Percentiles rank a stretch among this genome's conserved stretches.
Conservation (phyloP, 2,113 vertebrate genomes). For the Origma solitaria region DNA sequence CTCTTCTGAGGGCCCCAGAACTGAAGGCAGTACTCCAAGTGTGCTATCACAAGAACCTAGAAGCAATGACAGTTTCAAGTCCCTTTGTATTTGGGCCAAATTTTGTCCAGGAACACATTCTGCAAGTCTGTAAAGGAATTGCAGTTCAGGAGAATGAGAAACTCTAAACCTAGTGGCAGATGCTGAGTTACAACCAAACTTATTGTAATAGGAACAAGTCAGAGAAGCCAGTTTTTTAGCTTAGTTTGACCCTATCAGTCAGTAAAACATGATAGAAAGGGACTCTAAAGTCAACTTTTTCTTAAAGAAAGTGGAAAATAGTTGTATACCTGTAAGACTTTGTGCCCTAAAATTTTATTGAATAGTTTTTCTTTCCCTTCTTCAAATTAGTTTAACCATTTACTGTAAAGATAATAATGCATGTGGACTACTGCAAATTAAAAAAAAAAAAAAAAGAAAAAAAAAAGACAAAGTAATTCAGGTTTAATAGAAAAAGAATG, state of each 20-base stretch:
- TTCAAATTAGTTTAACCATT: neutral
- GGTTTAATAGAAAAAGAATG: neutral
- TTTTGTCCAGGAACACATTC: neutral
- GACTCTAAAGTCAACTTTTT: neutral
- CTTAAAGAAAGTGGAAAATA: neutral
- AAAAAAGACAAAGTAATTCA: neutral
- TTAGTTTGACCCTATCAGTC: neutral
- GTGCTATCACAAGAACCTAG: neutral
- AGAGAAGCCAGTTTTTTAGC: neutral
- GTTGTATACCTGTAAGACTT: neutral
- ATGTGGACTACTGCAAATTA: neutral
- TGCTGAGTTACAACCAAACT: neutral
- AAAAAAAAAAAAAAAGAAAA: neutral
- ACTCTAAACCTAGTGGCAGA: neutral
- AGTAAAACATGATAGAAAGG: neutral
- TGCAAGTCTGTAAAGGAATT: neutral
- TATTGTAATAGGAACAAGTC: neutral
- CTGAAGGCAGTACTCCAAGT: neutral
- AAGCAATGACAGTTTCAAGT: neutral
- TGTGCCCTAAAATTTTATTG: neutral
- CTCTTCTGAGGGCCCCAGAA: neutral
- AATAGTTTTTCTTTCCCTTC: neutral
- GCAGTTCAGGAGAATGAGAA: neutral
- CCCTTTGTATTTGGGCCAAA: neutral
- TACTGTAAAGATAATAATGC: neutral